A percentile compares a stretch with the other conserved stretches of the same genome.
These are phyloP conservation scores for Orchestes rusci DNA, from an alignment of 2,888 invertebrate genomes.

Conservation along the genomic window DNA sequence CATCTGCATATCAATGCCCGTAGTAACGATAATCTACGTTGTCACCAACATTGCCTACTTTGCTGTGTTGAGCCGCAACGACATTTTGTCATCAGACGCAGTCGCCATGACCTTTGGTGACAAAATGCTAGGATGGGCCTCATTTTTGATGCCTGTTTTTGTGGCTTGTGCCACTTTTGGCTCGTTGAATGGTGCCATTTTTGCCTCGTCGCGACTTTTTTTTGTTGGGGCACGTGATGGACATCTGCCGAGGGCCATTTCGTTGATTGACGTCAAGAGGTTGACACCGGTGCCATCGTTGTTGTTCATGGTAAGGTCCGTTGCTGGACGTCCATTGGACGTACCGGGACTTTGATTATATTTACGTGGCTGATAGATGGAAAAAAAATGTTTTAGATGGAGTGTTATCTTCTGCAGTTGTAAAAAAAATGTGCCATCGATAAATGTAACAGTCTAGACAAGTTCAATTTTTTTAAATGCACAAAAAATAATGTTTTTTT, in stretches of 20 bases:
- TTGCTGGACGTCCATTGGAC: neutral
- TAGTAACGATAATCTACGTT: constrained; percentile 83
- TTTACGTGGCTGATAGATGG: too few relatives aligned
- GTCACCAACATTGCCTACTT: constrained; percentile 85
- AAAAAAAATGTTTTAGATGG: too few relatives aligned
- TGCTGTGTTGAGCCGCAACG: constrained; percentile 73
- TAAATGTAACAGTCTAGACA: too few relatives aligned
- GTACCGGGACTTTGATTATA: too few relatives aligned
- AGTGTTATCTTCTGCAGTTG: too few relatives aligned
- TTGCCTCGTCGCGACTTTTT: constrained; percentile 89
- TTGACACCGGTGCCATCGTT: constrained; percentile 77
- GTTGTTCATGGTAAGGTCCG: constrained; percentile 70
- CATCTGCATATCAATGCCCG: constrained; percentile 85
- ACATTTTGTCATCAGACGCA: constrained; percentile 86
- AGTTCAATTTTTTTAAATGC: too few relatives aligned
- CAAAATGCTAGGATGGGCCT: constrained; percentile 64
- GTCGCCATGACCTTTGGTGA: constrained; percentile 94
- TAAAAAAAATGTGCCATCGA: too few relatives aligned
- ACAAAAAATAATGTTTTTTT: too few relatives aligned
- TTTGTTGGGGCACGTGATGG: constrained; percentile 88
- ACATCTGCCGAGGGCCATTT: constrained; percentile 75
- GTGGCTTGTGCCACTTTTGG: constrained; percentile 91
- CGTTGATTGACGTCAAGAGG: constrained; percentile 69
- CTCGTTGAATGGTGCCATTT: constrained; percentile 89
- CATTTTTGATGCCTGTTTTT: constrained; percentile 85